Base-by-base conservation (phyloP, 2,888 invertebrate genomes). In the Eupithecia insigniata region DNA sequence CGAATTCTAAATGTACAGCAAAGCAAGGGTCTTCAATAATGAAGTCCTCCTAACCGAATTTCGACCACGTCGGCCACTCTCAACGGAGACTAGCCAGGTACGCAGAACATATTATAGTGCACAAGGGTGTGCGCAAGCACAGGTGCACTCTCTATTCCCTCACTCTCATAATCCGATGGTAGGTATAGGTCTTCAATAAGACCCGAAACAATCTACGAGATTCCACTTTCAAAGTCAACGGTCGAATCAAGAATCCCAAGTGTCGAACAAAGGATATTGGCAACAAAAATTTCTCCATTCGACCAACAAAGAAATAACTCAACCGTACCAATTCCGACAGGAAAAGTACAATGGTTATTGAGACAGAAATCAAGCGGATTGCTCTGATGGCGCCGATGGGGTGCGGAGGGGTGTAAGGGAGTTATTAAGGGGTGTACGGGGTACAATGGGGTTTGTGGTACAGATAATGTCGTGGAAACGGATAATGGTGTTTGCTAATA, bases 351-450 rank as follows among this genome's bases (percentile, higher is more conserved):
- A 73, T 70, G 64, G 67, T 62, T 51, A 71, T 73, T 64, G 69
- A 66, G 67, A 68, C 72, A 67, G 72, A 71, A 75, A 76, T 73
- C 70, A 72, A 68, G 68, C 34, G 67, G 71, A 75, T 72, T 69
- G 69, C 62, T 72, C 73, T 62, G 61, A 73, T 79, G 26, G 43
- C 74, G 62, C 51, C 73, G 67, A 73, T 71, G 66, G 73, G 70
- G 72, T 69, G 76, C 14, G 69, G 46, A 46, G 73, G 69, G 66
- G 7, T 14, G 14, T 34, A 72, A 26, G 64, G 69, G 67, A 65
- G 66, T 36, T 34, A 22, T 62, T 28, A 73, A 28, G 46, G 71
- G 69, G 69, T 66, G 62, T 46, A 66, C 46, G 55, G 39, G 58
- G 64, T 46, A 34, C n/a, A 75, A 69, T 66, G 69, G 66, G 72